phyloP scores from a whole-genome alignment of 1,140 invertebrate genomes.

The Leptopilina clavipes region DNA sequence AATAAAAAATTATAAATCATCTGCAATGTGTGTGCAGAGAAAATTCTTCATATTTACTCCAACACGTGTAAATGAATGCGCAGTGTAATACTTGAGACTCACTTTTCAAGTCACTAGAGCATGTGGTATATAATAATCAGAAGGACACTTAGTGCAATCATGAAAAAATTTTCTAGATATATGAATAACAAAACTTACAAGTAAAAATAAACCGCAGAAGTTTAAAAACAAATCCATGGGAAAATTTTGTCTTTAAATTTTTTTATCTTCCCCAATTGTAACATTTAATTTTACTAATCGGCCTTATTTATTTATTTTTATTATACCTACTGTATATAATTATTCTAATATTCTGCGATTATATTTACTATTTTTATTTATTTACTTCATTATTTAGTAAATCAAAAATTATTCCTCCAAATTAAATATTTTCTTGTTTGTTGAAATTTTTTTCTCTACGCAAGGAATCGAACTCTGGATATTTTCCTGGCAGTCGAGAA shows the following conservation, averaged over 20 bases:
- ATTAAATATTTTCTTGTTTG: too few species aligned
- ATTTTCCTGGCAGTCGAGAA: too few species aligned
- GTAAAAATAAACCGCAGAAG: not conserved
- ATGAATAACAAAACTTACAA: not conserved
- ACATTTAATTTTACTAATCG: too few species aligned
- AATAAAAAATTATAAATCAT: not conserved
- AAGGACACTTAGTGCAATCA: not conserved
- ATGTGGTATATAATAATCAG: not conserved
- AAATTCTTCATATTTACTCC: not conserved
- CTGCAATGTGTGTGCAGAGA: not conserved
- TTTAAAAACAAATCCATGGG: not conserved
- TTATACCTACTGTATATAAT: too few species aligned
- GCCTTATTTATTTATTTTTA: too few species aligned
- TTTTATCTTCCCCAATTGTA: not conserved
- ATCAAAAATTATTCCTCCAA: too few species aligned
- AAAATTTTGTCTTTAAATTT: not conserved
- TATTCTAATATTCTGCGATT: too few species aligned
- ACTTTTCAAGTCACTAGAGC: not conserved
- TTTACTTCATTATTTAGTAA: too few species aligned
- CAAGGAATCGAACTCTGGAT: too few species aligned
- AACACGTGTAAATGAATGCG: constrained; percentile 18
- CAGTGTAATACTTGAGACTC: constrained; percentile 18
- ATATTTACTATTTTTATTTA: too few species aligned
- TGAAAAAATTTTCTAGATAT: constrained; percentile 5
- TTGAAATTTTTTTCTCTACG: too few species aligned